Evolutionary conservation across 2,888 invertebrate species (phyloP).

Genomic region (Hololepta plana): DNA sequence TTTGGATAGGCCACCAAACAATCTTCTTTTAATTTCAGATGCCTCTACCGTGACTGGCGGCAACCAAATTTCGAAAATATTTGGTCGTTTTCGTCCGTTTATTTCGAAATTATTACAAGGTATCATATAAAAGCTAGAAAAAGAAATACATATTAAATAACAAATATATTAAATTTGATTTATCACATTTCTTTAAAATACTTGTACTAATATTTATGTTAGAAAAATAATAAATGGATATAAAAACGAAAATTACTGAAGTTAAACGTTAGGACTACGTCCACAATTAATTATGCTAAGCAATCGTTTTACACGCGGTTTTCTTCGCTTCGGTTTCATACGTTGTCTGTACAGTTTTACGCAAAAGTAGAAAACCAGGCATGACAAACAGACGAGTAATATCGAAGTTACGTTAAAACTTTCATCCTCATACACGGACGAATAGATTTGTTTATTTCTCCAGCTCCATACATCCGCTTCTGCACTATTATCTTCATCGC

Average conservation of each 20-base stretch:
- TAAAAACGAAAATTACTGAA: neutral
- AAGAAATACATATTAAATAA: no score
- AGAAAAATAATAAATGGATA: no score
- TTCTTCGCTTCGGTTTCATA: constrained; percentile 25
- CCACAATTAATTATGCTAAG: constrained; percentile 21
- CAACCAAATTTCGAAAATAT: no score
- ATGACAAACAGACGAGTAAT: constrained; percentile 21
- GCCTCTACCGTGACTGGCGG: no score
- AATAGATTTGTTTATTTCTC: constrained; percentile 31
- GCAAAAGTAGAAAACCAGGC: constrained; percentile 20
- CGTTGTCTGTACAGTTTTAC: constrained; percentile 24
- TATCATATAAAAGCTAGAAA: no score
- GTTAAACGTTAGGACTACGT: constrained; percentile 17
- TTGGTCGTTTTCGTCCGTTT: no score
- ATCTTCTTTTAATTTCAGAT: no score
- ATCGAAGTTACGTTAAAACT: constrained; percentile 23
- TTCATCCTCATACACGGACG: constrained; percentile 14
- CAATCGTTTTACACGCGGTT: constrained; percentile 18
- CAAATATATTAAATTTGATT: no score
- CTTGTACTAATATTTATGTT: no score
- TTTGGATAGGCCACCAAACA: no score
- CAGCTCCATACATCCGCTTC: constrained; percentile 36
- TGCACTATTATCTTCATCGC: constrained; percentile 28
- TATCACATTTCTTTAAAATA: no score
- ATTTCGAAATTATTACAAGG: no score